A percentile compares a stretch with the other conserved stretches of the same genome.
These are phyloP conservation scores for Pogonomyrmex californicus DNA, from an alignment of 1,140 invertebrate species.

Conservation along the genomic window DNA sequence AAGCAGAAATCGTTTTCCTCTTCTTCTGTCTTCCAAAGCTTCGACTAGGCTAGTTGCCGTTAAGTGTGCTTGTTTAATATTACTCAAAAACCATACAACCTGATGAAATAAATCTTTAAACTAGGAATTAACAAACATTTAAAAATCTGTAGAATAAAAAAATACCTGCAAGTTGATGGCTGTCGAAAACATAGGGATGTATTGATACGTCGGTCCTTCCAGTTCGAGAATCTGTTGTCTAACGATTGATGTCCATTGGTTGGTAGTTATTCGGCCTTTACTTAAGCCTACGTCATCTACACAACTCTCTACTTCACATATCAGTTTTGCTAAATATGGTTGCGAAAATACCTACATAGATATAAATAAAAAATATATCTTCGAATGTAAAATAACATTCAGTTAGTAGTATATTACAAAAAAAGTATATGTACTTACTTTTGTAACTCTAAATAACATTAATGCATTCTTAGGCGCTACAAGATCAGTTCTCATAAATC, in stretches of 20 bases:
- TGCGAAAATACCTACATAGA: slow-evolving; percentile 87
- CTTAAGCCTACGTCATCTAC: slow-evolving; percentile 83
- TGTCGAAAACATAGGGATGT: slow-evolving; percentile 85
- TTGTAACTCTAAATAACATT: slow-evolving; percentile 95
- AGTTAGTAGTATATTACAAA: background rate
- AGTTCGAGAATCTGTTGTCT: slow-evolving; percentile 89
- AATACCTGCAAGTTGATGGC: slow-evolving; percentile 82
- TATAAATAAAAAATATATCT: slow-evolving; percentile 47
- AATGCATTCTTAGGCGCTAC: slow-evolving; percentile 95
- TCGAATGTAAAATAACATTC: slow-evolving; percentile 31
- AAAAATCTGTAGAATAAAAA: slow-evolving; percentile 19
- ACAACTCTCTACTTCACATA: slow-evolving; percentile 86
- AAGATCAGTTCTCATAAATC: slow-evolving; percentile 95
- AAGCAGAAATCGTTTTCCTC: slow-evolving; percentile 79
- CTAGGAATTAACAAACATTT: background rate
- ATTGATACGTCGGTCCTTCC: slow-evolving; percentile 88
- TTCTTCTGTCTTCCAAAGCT: slow-evolving; percentile 83
- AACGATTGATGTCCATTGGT: slow-evolving; percentile 87
- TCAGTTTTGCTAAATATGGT: slow-evolving; percentile 86
- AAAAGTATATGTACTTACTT: slow-evolving; percentile 88
- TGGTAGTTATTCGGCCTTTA: slow-evolving; percentile 78
- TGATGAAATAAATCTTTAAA: slow-evolving; percentile 52
- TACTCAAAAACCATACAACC: slow-evolving; percentile 82
- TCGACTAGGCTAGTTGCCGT: slow-evolving; percentile 85
- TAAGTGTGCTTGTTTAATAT: slow-evolving; percentile 85